Evolutionary conservation across 1,140 invertebrate species (phyloP).

Genomic region (Acromyrmex charruanus): DNA sequence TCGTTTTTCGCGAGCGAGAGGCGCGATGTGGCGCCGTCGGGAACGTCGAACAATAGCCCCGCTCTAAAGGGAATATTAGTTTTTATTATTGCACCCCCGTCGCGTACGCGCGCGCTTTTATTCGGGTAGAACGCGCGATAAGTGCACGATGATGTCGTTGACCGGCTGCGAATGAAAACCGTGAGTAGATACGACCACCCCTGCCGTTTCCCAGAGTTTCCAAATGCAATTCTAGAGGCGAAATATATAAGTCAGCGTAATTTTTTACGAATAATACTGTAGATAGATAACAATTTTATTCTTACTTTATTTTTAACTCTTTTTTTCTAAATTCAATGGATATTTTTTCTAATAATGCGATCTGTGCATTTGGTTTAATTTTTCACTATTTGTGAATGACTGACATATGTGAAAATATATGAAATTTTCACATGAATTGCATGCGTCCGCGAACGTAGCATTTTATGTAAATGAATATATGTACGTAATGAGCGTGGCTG

Average conservation of each 20-base stretch:
- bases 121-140: slow-evolving; percentile 40
- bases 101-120: slow-evolving; percentile 34
- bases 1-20: slow-evolving; percentile 54
- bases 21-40: slow-evolving; percentile 55
- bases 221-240: background rate
- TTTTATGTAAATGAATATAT: slow-evolving; percentile 49
- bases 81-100: slow-evolving; percentile 52
- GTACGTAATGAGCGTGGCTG: slow-evolving; percentile 25
- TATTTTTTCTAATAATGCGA: background rate
- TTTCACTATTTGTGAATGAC: slow-evolving; percentile 20
- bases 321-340: background rate
- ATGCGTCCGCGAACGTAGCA: background rate
- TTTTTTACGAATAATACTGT: background rate
- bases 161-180: slow-evolving; percentile 49
- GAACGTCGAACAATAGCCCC: slow-evolving; percentile 69
- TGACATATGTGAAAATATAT: background rate
- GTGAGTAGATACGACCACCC: slow-evolving; percentile 14
- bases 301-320: background rate
- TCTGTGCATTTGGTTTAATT: background rate
- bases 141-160: slow-evolving; percentile 33
- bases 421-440: slow-evolving; percentile 20
- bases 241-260: slow-evolving; percentile 1
- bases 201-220: background rate
- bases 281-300: slow-evolving; percentile 8
- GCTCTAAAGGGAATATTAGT: slow-evolving; percentile 75